Base-by-base conservation (phyloP, 2,888 invertebrate species). In the Scotopteryx bipunctaria region DNA sequence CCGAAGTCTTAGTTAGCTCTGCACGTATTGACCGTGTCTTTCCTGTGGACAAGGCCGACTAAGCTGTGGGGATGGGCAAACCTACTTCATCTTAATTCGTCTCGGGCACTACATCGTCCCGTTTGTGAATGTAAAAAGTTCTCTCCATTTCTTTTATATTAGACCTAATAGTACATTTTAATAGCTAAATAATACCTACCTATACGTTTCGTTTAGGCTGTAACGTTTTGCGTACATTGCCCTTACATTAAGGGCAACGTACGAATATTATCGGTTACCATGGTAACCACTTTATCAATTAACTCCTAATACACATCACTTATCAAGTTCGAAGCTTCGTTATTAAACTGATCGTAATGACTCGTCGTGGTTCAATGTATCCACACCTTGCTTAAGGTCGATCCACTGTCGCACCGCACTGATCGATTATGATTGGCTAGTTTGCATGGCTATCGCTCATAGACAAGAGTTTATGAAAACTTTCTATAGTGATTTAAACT, bases 311-410 rank as follows among this genome's bases (percentile, higher is more conserved):
- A 31, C 8, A 5, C n/a, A 15, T n/a, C 23, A 21, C 23, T 23
- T 16, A 23, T 1, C 1, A 45, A 38, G 37, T 46, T 37, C 45
- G 15, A 31, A 37, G 45, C 44, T n/a, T n/a, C 44, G 17, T 44
- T 29, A 29, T 8, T 16, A 32, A 8, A 32, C 13, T 32, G 15
- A 38, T 32, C 5, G 38, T 35, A 17, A 33, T 40, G n/a, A 33
- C 35, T 27, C 17, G 27, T 15, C 15, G 29, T 35, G 9, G 41
- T 48, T 48, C 48, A 48, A 14, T 36, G 48, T 41, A 41, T 41
- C 16, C 17, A 13, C n/a, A 46, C 32, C 25, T 46, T 36, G 47
- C 6, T 27, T 37, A 16, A 35, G 40, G 41, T 40, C 38, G 23
- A 31, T 17, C 31, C 31, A 23, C 25, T 33, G 40, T 33, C 11